A percentile compares a stretch with the other conserved stretches of the same genome.
These are phyloP conservation scores for Gortyna flavago DNA, from an alignment of 2,888 invertebrate genomes.

Conservation along the genomic window DNA sequence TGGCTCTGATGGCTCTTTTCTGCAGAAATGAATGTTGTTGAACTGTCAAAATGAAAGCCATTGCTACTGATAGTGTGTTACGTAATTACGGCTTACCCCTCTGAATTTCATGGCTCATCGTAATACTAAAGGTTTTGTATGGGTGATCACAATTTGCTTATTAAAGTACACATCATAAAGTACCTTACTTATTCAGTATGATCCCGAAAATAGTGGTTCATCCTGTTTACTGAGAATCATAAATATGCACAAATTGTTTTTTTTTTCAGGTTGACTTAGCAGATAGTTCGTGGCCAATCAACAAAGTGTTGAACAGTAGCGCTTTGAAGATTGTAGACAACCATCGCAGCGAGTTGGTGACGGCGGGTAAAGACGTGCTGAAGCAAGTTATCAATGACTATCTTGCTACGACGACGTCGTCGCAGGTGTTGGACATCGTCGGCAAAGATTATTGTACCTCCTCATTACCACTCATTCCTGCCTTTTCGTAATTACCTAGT, in stretches of 20 bases:
- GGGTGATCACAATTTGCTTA: not conserved
- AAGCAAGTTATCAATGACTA: slow-evolving; percentile 43
- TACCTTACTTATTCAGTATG: not conserved
- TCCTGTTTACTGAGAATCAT: not conserved
- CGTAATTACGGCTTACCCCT: too few relatives aligned
- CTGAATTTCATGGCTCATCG: not conserved
- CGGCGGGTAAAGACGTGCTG: slow-evolving; percentile 24
- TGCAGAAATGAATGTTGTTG: not conserved
- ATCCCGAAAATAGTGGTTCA: not conserved
- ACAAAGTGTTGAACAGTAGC: slow-evolving; percentile 71
- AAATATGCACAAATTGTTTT: not conserved
- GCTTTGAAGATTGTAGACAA: slow-evolving; percentile 68
- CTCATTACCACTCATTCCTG: not conserved
- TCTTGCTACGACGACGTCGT: slow-evolving; percentile 29
- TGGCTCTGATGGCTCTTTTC: too few relatives aligned
- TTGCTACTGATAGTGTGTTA: too few relatives aligned
- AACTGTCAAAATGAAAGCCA: too few relatives aligned
- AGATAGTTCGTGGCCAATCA: slow-evolving; percentile 74
- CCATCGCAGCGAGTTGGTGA: slow-evolving; percentile 34
- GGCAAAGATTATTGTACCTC: slow-evolving; percentile 29
- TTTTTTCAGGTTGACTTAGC: slow-evolving; percentile 71
- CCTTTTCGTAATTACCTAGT: not conserved
- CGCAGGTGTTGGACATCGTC: slow-evolving; percentile 30
- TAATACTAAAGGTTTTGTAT: not conserved
- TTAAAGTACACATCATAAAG: not conserved